Evolutionary conservation across 2,113 vertebrate genomes (phyloP).

Genomic region (Campylomormyrus tamandua): DNA sequence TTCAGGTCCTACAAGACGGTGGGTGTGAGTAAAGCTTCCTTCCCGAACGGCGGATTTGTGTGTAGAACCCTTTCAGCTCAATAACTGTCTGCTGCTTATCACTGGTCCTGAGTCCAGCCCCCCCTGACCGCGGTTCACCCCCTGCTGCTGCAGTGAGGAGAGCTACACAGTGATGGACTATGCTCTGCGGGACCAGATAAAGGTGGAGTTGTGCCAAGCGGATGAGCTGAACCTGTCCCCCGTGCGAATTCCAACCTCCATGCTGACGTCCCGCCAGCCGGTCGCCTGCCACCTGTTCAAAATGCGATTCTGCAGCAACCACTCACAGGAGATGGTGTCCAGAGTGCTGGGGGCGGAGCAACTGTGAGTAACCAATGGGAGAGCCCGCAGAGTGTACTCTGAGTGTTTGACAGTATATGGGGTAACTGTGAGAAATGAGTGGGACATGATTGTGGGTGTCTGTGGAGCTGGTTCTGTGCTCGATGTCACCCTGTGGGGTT

Average conservation of each 20-base stretch:
- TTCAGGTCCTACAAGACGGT: background rate
- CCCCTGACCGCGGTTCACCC: background rate
- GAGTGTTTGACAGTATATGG: background rate
- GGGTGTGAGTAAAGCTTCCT: background rate
- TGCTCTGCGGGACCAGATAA: conserved; percentile 75
- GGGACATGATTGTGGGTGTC: background rate
- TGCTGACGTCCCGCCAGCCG: conserved; percentile 69
- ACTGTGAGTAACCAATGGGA: conserved; percentile 63
- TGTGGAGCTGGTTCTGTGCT: background rate
- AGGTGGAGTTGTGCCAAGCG: conserved; percentile 63
- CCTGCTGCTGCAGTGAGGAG: conserved; percentile 70
- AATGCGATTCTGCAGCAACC: conserved; percentile 72
- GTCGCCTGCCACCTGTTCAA: conserved; percentile 69
- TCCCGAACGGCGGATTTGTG: no score
- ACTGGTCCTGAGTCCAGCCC: background rate
- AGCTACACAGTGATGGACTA: conserved; percentile 87
- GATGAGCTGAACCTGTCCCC: conserved; percentile 71
- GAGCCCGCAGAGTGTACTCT: background rate
- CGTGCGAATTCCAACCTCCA: conserved; percentile 52
- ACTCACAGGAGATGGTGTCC: conserved; percentile 71
- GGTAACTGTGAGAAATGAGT: background rate
- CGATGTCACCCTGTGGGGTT: background rate
- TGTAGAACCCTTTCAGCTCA: no score
- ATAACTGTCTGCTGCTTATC: background rate
- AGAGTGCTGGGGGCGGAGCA: conserved; percentile 80